Conservation (phyloP, 2,797 vertebrate genomes). For the Pipistrellus pipistrellus region DNA sequence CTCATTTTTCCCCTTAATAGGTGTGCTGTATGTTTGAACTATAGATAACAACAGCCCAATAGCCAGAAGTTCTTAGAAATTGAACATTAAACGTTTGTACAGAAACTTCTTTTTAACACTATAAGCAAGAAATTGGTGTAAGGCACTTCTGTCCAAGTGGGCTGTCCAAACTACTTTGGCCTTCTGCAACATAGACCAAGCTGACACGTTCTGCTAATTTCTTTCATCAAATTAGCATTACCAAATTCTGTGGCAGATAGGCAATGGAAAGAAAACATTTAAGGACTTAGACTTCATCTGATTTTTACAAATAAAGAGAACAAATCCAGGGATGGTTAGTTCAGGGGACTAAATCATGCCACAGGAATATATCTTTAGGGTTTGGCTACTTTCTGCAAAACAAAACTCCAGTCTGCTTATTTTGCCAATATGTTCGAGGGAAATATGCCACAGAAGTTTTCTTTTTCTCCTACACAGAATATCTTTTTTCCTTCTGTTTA, state of each 20-base stretch:
- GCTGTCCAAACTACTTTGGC: not conserved
- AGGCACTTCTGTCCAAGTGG: not conserved
- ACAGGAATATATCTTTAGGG: constrained; percentile 34
- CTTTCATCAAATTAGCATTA: not conserved
- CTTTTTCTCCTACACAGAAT: not conserved
- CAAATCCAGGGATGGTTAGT: constrained; percentile 45
- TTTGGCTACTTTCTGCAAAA: constrained; percentile 30
- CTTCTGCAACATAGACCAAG: not conserved
- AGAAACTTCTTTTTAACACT: constrained; percentile 16
- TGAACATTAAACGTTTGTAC: not conserved
- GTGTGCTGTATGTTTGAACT: not conserved
- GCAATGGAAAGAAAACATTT: constrained; percentile 59
- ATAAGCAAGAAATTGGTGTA: not conserved
- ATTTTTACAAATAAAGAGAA: constrained; percentile 64
- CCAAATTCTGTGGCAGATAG: constrained; percentile 39
- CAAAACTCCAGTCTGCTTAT: constrained; percentile 32
- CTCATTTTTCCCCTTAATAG: not conserved
- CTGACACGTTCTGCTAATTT: not conserved
- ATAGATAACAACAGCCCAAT: not conserved
- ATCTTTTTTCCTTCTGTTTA: constrained; percentile 18
- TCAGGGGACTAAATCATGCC: constrained; percentile 34
- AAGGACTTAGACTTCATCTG: constrained; percentile 31
- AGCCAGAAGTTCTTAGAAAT: constrained; percentile 36
- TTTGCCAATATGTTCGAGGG: not conserved
- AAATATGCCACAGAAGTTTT: not conserved